A percentile compares a stretch with the other conserved stretches of the same genome.
Evolutionary conservation across 2,888 invertebrate species (phyloP).

Genomic region (Exocentrus adspersus): DNA sequence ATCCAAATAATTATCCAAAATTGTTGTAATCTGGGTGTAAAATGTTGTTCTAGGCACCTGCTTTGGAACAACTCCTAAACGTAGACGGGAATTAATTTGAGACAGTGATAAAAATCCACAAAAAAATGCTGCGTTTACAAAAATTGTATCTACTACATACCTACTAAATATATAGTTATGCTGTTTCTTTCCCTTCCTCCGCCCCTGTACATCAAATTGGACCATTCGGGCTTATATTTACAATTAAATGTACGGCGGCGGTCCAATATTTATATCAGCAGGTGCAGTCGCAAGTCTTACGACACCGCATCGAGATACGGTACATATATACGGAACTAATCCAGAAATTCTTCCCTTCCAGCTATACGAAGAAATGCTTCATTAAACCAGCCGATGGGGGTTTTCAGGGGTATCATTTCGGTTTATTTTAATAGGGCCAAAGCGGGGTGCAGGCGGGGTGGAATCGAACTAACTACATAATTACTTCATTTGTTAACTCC

Average conservation of each 20-base stretch:
- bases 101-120: too few relatives aligned
- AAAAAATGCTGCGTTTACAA: too few relatives aligned
- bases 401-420: not conserved
- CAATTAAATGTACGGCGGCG: constrained; percentile 52
- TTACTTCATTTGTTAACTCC: too few relatives aligned
- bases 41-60: constrained; percentile 7
- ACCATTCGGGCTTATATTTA: constrained; percentile 54
- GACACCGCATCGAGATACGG: constrained; percentile 23
- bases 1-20: too few relatives aligned
- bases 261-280: constrained; percentile 52
- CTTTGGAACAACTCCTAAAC: not conserved
- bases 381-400: not conserved
- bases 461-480: not conserved
- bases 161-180: too few relatives aligned
- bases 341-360: not conserved
- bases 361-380: constrained; percentile 8
- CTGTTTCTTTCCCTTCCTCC: too few relatives aligned
- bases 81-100: too few relatives aligned
- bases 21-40: too few relatives aligned
- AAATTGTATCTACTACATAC: too few relatives aligned
- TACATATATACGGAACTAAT: constrained; percentile 22
- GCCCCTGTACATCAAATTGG: constrained; percentile 50
- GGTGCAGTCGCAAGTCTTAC: constrained; percentile 43
- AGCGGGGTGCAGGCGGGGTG: too few relatives aligned
- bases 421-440: not conserved